Evolutionary conservation across 2,113 vertebrate species (phyloP), one percentile per base, ranked within the genome.

Genomic region (Odontophorus gujanensis): DNA sequence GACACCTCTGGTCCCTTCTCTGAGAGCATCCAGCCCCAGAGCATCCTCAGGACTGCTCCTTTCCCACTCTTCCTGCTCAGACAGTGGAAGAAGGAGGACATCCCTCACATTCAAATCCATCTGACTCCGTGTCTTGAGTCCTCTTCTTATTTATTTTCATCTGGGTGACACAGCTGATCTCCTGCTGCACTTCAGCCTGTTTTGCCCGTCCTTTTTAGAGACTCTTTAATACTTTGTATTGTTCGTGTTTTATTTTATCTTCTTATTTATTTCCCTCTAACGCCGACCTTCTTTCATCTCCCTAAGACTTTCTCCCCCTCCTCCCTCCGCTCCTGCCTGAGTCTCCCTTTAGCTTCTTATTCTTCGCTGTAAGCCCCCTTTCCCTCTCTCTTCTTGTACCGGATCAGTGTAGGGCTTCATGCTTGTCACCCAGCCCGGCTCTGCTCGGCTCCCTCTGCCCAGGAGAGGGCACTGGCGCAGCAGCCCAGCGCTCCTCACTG

Each of bases 381-480:
- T 61, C n/a, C 45, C 76, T 67, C 36, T 32, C 30, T 83, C 38
- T 48, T 4, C 47, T 30, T 15, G 48, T 7, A 62, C 48, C 67
- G 17, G 51, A 36, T 7, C 80, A 50, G 24, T 3, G 45, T 2
- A n/a, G 66, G 42, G 55, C 59, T 82, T 18, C 76, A 5, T 7
- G 51, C 71, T 34, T 53, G 25, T 38, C 87, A 7, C 72, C 43
- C 8, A 34, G 36, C 50, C 69, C 14, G 0, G 0, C 0, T 8
- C 48, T 67, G 38, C 65, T 71, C 19, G 3, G 67, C 85, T 59
- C 51, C 11, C 85, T 59, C 58, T 6, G 91, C 58, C 96, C 96
- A 96, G 96, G 81, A 96, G 96, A 96, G 96, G 95, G 96, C 96
- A 93, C 81, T 96, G 87, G 75, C 89, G 95, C 89, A 67, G 96